phyloP scores from a whole-genome alignment of 1,140 invertebrate species.

The Drosophila arawakana region DNA sequence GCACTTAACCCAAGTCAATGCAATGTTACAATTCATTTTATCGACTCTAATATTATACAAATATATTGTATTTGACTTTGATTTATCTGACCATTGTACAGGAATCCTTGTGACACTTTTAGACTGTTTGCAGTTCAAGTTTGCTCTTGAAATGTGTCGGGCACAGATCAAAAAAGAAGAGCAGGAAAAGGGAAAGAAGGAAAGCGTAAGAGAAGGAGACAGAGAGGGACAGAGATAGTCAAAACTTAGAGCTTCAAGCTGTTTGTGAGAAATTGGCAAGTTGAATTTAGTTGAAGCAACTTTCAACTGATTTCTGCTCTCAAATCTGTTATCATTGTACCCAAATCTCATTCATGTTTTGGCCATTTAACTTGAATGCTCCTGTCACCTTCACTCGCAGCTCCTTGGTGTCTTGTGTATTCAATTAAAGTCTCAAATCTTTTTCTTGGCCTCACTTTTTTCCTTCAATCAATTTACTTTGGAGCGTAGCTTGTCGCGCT shows the following conservation, averaged over 20 bases:
- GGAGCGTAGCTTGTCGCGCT: neutral
- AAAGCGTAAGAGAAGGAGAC: neutral
- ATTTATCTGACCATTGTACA: slow-evolving; percentile 22
- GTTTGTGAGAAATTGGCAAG: neutral
- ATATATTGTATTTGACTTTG: slow-evolving; percentile 41
- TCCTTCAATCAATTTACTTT: slow-evolving; percentile 41
- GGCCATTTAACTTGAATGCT: slow-evolving; percentile 11
- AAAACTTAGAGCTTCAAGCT: slow-evolving; percentile 8
- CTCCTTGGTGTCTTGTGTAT: slow-evolving; percentile 17
- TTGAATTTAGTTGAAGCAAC: neutral
- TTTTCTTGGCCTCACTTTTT: neutral
- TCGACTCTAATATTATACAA: slow-evolving; percentile 1
- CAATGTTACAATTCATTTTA: slow-evolving; percentile 1
- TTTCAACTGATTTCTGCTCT: neutral
- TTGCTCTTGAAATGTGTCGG: slow-evolving; percentile 38
- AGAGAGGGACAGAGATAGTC: neutral
- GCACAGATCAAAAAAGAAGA: slow-evolving; percentile 6
- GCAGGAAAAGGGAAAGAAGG: neutral
- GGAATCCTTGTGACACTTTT: neutral
- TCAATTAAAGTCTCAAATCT: slow-evolving; percentile 34
- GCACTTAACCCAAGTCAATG: neutral
- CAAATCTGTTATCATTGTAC: neutral
- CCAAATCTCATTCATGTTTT: slow-evolving; percentile 2
- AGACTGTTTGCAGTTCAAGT: slow-evolving; percentile 19
- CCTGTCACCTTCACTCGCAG: slow-evolving; percentile 4